Evolutionary conservation across 1,140 invertebrate species (phyloP).

Genomic region (Dinothrombium tinctorium): DNA sequence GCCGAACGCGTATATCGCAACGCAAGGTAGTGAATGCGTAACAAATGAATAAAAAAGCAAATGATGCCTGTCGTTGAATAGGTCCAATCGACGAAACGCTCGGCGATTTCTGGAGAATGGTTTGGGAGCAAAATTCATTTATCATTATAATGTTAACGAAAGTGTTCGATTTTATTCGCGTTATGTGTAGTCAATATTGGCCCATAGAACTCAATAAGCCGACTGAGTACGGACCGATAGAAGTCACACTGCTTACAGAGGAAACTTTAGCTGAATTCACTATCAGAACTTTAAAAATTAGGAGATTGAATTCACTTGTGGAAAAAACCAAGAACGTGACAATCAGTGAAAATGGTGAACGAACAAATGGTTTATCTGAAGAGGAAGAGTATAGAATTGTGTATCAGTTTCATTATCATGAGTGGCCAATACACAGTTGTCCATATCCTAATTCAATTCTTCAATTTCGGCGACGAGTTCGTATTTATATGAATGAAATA

Average conservation of each 20-base stretch:
- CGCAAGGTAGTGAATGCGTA: conserved; percentile 32
- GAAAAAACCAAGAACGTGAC: not conserved
- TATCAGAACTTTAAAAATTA: conserved; percentile 53
- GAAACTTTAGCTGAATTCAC: conserved; percentile 76
- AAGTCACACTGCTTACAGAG: conserved; percentile 57
- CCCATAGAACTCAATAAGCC: conserved; percentile 58
- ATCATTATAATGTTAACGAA: conserved; percentile 78
- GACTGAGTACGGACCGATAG: conserved; percentile 60
- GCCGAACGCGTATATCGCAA: conserved; percentile 79
- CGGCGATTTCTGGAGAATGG: conserved; percentile 82
- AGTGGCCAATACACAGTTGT: conserved; percentile 84
- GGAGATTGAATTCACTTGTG: conserved; percentile 4
- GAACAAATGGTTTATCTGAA: conserved; percentile 19
- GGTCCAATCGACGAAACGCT: conserved; percentile 59
- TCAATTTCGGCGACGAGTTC: conserved; percentile 64
- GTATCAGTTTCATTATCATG: conserved; percentile 81
- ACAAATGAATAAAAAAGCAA: not conserved
- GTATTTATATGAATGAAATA: conserved; percentile 22
- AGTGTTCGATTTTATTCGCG: conserved; percentile 80
- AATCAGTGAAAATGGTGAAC: not conserved
- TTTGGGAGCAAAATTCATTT: conserved; percentile 78
- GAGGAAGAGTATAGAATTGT: conserved; percentile 52
- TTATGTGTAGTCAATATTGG: conserved; percentile 88
- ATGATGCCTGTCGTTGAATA: too few species aligned
- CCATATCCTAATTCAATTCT: conserved; percentile 68